Percentiles rank a stretch among this genome's conserved stretches.
These are phyloP conservation scores for Pelvicachromis taeniatus DNA, from an alignment of 2,113 vertebrate genomes.

Conservation along the genomic window DNA sequence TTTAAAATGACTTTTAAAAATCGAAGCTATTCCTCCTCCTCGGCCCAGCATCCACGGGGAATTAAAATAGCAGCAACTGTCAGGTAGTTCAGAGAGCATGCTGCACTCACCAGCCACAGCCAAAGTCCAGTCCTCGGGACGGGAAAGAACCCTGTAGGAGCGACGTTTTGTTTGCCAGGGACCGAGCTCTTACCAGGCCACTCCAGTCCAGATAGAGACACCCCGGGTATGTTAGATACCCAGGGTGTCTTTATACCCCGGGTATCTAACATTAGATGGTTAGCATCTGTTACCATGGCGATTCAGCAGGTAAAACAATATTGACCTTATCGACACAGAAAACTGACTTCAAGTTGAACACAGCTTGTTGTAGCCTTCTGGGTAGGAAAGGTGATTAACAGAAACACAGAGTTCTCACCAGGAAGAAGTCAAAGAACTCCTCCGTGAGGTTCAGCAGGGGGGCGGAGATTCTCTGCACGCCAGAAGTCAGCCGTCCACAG, in stretches of 20 bases:
- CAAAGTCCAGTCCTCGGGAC: no score
- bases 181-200: no score
- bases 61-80: no score
- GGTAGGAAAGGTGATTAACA: neutral
- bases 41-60: no score
- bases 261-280: neutral
- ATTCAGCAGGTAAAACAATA: neutral
- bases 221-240: neutral
- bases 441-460: slow-evolving; percentile 13
- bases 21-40: no score
- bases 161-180: no score
- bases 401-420: slow-evolving; percentile 28
- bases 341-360: neutral
- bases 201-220: neutral
- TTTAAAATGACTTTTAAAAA: no score
- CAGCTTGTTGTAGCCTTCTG: neutral
- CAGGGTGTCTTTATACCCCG: no score
- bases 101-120: no score
- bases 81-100: no score
- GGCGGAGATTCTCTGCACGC: neutral
- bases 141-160: no score
- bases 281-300: neutral
- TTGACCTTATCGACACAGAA: neutral
- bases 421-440: slow-evolving; percentile 45
- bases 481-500: slow-evolving; percentile 17